These are phyloP conservation scores for Perizoma affinitatum DNA, from an alignment of 2,888 invertebrate genomes.

Conservation along the genomic window DNA sequence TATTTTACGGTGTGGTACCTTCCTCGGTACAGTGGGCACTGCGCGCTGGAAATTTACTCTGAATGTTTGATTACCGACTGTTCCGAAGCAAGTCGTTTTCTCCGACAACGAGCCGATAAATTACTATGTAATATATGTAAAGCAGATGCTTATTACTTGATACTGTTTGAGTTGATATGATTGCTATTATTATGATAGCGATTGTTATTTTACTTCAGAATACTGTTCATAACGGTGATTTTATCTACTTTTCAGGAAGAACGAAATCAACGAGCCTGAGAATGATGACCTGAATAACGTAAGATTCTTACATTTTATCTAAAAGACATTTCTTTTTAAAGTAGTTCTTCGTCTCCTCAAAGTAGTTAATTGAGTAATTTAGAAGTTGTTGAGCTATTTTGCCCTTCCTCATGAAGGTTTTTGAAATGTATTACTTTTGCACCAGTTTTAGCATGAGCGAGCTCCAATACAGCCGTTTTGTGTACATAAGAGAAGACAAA, in stretches of 20 bases:
- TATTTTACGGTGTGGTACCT: constrained; percentile 60
- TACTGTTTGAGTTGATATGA: constrained; percentile 30
- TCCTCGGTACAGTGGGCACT: constrained; percentile 60
- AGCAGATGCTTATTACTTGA: constrained; percentile 35
- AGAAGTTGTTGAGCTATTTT: too few relatives aligned
- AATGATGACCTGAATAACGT: constrained; percentile 56
- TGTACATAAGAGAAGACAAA: too few relatives aligned
- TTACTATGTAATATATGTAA: constrained; percentile 52
- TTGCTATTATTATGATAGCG: constrained; percentile 29
- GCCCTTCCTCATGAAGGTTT: too few relatives aligned
- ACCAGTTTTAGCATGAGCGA: too few relatives aligned
- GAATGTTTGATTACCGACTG: constrained; percentile 60
- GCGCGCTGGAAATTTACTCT: constrained; percentile 65
- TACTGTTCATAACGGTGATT: constrained; percentile 20
- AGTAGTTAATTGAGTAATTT: too few relatives aligned
- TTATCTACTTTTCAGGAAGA: constrained; percentile 60
- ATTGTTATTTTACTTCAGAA: constrained; percentile 20
- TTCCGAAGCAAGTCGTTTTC: constrained; percentile 54
- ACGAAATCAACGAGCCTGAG: constrained; percentile 54
- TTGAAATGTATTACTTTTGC: too few relatives aligned
- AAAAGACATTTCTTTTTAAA: not conserved
- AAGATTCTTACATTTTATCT: constrained; percentile 43
- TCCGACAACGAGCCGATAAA: constrained; percentile 58
- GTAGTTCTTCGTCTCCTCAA: not conserved
- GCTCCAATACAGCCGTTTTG: too few relatives aligned